phyloP scores from a whole-genome alignment of 53 echinoderm and acorn worm species.

The Crossaster papposus region DNA sequence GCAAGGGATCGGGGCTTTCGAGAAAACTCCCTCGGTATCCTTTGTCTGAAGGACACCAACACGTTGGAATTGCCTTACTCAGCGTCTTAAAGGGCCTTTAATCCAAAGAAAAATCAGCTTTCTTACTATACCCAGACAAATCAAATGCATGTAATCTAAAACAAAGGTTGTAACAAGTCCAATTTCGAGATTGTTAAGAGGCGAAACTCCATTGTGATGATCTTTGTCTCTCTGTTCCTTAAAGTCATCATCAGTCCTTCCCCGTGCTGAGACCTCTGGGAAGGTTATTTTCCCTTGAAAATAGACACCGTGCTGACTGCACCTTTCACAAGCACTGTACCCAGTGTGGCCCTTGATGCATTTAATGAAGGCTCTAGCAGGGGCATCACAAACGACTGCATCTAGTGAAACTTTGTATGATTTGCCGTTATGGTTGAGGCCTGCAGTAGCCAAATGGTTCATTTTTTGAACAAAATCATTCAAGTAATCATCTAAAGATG shows the following conservation, averaged over 20 bases:
- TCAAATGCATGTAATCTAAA: no score
- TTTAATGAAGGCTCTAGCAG: constrained; percentile 59
- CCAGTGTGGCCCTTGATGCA: constrained; percentile 59
- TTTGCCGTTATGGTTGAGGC: constrained; percentile 10
- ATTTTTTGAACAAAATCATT: constrained; percentile 22
- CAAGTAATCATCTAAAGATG: not conserved
- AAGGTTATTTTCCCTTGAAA: constrained; percentile 38
- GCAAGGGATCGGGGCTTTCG: no score
- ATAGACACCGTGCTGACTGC: constrained; percentile 40
- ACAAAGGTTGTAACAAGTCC: no score
- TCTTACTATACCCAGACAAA: no score
- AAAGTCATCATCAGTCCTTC: constrained; percentile 36
- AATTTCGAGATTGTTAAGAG: not conserved
- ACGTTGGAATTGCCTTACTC: no score
- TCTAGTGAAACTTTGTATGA: not conserved
- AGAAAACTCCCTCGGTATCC: no score
- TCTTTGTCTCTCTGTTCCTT: constrained; percentile 12
- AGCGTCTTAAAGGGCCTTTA: no score
- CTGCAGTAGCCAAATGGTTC: not conserved
- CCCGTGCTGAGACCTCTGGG: constrained; percentile 24
- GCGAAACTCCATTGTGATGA: constrained; percentile 47
- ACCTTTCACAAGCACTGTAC: constrained; percentile 61
- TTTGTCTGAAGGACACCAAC: no score
- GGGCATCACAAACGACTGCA: constrained; percentile 66
- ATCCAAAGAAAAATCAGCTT: no score